Percentiles rank a stretch among this genome's conserved stretches.
phyloP scores from a whole-genome alignment of 2,797 vertebrate species.

The Heliangelus exortis region DNA sequence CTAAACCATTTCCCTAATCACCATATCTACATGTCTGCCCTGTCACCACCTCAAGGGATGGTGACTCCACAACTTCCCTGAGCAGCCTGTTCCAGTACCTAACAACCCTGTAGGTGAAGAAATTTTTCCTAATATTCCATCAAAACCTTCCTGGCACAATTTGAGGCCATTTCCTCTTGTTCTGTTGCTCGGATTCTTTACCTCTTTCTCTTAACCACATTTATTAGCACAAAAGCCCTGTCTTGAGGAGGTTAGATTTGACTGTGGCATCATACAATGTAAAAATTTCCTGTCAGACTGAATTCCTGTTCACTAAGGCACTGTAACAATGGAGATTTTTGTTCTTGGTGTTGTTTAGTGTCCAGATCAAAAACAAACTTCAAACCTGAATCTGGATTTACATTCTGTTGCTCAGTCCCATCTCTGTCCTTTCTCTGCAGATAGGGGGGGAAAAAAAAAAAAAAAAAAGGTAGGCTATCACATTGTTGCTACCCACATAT shows the following conservation, averaged over 20 bases:
- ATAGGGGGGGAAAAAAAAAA: not conserved
- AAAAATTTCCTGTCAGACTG: not conserved
- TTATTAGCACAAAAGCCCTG: not conserved
- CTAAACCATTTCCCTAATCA: too few species aligned
- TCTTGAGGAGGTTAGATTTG: not conserved
- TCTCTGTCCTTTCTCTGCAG: conserved; percentile 3
- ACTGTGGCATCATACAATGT: not conserved
- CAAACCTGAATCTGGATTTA: not conserved
- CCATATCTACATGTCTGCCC: too few species aligned
- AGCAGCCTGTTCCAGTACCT: too few species aligned
- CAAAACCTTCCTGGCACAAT: too few species aligned
- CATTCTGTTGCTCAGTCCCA: not conserved
- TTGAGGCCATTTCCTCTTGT: too few species aligned
- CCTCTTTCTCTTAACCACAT: not conserved
- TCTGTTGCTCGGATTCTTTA: not conserved
- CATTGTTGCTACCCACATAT: not conserved
- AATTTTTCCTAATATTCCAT: too few species aligned
- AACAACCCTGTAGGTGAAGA: too few species aligned
- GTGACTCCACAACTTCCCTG: too few species aligned
- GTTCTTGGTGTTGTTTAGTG: not conserved
- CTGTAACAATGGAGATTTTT: not conserved
- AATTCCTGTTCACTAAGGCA: not conserved
- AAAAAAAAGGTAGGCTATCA: not conserved
- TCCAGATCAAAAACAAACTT: not conserved
- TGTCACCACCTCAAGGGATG: too few species aligned